Conservation (phyloP, 1,140 invertebrate genomes). For the Nasonia longicornis region DNA sequence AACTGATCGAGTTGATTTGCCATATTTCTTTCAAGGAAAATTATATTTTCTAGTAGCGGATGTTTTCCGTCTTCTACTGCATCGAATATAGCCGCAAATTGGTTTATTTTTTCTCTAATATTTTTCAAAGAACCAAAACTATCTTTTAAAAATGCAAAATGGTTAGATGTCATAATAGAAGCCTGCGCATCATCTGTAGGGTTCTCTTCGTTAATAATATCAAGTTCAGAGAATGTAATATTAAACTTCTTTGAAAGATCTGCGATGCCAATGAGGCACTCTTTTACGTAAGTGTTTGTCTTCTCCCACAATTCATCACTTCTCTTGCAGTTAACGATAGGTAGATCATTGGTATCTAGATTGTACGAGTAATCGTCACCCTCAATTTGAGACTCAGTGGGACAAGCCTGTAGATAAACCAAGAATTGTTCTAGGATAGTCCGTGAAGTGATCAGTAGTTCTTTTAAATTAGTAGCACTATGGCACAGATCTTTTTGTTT, state of each 20-base stretch:
- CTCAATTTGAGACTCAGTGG: slow-evolving; percentile 66
- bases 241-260: slow-evolving; percentile 65
- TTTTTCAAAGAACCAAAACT: slow-evolving; percentile 58
- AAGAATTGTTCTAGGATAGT: slow-evolving; percentile 73
- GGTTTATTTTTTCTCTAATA: slow-evolving; percentile 57
- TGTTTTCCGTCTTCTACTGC: slow-evolving; percentile 58
- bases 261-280: slow-evolving; percentile 46
- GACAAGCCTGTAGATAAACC: slow-evolving; percentile 73
- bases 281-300: slow-evolving; percentile 63
- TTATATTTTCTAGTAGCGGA: slow-evolving; percentile 57
- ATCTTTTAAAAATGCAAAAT: slow-evolving; percentile 55
- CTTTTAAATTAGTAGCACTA: slow-evolving; percentile 62
- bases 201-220: slow-evolving; percentile 54
- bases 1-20: slow-evolving; percentile 47
- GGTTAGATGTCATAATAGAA: slow-evolving; percentile 64
- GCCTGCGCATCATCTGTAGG: slow-evolving; percentile 51
- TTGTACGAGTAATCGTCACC: slow-evolving; percentile 50
- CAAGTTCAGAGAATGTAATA: slow-evolving; percentile 61
- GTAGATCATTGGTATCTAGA: slow-evolving; percentile 58
- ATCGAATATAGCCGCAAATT: slow-evolving; percentile 63
- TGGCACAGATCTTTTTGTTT: slow-evolving; percentile 51
- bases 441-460: slow-evolving; percentile 67
- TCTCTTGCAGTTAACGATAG: slow-evolving; percentile 69
- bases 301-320: slow-evolving; percentile 69
- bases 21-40: slow-evolving; percentile 53